A percentile compares a stretch with the other conserved stretches of the same genome.
These are phyloP conservation scores for Hermatobates lingyangjiaoensis DNA, from an alignment of 1,140 invertebrate genomes.

Conservation along the genomic window DNA sequence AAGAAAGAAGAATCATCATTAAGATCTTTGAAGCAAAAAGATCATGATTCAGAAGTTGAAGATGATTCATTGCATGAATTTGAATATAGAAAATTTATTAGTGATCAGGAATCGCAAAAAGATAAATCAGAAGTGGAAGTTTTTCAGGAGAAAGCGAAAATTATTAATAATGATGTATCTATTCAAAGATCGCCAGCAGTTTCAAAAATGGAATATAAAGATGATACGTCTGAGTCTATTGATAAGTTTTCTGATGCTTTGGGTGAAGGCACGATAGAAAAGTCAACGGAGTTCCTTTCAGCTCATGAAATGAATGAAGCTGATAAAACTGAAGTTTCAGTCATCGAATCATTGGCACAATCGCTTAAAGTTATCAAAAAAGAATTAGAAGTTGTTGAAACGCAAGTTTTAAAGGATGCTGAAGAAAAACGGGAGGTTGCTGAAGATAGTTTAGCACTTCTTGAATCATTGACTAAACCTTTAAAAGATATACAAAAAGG, in stretches of 20 bases:
- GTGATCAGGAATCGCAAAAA: background rate
- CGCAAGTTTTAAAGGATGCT: constrained; percentile 15
- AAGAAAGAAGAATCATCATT: constrained; percentile 6
- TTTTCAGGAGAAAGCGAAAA: too few species aligned
- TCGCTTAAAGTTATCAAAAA: constrained; percentile 20
- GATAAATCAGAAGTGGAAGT: background rate
- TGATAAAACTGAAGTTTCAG: constrained; percentile 18
- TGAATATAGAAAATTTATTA: constrained; percentile 2
- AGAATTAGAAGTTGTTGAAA: constrained; percentile 16
- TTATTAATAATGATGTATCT: too few species aligned
- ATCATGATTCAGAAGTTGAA: constrained; percentile 14
- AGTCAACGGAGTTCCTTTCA: constrained; percentile 13
- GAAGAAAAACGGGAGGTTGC: constrained; percentile 13
- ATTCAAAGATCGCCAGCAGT: too few species aligned
- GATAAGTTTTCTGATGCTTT: background rate
- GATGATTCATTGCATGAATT: constrained; percentile 15
- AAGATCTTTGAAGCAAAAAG: constrained; percentile 5
- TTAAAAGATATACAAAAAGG: constrained; percentile 39
- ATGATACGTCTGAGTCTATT: background rate
- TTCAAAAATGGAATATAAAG: too few species aligned
- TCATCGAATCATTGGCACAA: constrained; percentile 19
- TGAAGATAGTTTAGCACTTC: constrained; percentile 16
- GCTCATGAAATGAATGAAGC: constrained; percentile 13
- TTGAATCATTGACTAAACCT: constrained; percentile 31
- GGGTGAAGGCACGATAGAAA: background rate